Evolutionary conservation across 1,140 invertebrate genomes (phyloP).

Genomic region (Oedothorax gibbosus): DNA sequence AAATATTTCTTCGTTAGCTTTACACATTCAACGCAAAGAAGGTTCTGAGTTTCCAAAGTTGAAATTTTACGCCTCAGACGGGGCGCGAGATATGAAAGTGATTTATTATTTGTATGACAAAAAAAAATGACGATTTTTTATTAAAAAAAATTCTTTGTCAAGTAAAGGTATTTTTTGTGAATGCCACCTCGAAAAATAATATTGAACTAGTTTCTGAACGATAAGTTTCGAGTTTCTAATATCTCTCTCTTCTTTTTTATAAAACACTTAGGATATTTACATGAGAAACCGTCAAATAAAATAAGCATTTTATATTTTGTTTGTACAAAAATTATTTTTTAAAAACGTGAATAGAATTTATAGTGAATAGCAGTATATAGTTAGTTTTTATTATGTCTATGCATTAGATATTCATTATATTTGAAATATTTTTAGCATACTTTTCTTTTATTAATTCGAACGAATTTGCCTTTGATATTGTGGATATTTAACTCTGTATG

Average conservation of each 20-base stretch:
- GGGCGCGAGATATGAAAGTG: background rate
- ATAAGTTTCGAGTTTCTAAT: background rate
- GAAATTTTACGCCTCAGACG: conserved; percentile 19
- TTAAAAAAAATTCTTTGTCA: background rate
- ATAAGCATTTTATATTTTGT: too few relatives aligned
- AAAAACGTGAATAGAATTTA: too few relatives aligned
- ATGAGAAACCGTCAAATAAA: too few relatives aligned
- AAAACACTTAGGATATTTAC: background rate
- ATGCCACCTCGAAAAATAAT: background rate
- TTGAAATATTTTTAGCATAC: too few relatives aligned
- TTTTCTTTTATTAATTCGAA: too few relatives aligned
- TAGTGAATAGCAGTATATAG: too few relatives aligned
- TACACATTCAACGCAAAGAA: background rate
- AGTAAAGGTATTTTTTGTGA: background rate
- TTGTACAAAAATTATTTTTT: too few relatives aligned
- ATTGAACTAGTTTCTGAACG: too few relatives aligned
- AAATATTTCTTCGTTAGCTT: conserved; percentile 20
- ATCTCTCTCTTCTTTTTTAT: background rate
- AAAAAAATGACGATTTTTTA: background rate
- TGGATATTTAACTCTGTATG: too few relatives aligned
- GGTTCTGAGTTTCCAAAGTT: background rate
- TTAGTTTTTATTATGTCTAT: too few relatives aligned
- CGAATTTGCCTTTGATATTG: too few relatives aligned
- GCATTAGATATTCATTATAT: too few relatives aligned
- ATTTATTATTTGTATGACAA: conserved; percentile 38